phyloP scores from a whole-genome alignment of 2,888 invertebrate species.

The Aelia acuminata region DNA sequence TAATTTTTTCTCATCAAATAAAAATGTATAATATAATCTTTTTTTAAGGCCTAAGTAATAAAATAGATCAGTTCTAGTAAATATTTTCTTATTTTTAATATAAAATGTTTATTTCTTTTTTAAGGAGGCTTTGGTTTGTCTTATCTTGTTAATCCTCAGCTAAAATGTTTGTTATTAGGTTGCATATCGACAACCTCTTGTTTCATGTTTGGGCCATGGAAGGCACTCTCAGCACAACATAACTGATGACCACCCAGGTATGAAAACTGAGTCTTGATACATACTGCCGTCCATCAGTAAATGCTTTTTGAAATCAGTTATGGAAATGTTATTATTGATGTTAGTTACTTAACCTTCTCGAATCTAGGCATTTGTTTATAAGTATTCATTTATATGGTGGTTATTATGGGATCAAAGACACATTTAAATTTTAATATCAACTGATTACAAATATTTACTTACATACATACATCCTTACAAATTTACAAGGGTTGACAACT shows the following conservation, averaged over 20 bases:
- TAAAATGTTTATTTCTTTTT: background rate
- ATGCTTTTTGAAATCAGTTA: background rate
- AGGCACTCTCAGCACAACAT: slow-evolving; percentile 62
- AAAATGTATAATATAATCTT: background rate
- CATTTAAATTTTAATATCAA: no score
- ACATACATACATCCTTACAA: no score
- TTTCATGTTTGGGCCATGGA: slow-evolving; percentile 62
- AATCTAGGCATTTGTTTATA: background rate
- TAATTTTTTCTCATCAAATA: no score
- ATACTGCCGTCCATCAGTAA: background rate
- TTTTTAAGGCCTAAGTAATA: background rate
- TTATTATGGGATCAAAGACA: background rate
- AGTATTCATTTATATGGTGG: background rate
- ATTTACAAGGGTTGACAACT: no score
- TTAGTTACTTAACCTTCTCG: background rate
- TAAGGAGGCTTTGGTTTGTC: background rate
- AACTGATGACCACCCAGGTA: slow-evolving; percentile 60
- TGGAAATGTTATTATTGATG: background rate
- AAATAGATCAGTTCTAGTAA: background rate
- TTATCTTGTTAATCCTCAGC: background rate
- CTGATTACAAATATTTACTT: no score
- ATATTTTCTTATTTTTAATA: background rate
- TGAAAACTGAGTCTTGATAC: background rate
- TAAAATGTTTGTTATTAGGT: slow-evolving; percentile 54
- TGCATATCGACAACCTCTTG: slow-evolving; percentile 63